phyloP scores from a whole-genome alignment of 2,113 vertebrate genomes.

The Pelvicachromis taeniatus region DNA sequence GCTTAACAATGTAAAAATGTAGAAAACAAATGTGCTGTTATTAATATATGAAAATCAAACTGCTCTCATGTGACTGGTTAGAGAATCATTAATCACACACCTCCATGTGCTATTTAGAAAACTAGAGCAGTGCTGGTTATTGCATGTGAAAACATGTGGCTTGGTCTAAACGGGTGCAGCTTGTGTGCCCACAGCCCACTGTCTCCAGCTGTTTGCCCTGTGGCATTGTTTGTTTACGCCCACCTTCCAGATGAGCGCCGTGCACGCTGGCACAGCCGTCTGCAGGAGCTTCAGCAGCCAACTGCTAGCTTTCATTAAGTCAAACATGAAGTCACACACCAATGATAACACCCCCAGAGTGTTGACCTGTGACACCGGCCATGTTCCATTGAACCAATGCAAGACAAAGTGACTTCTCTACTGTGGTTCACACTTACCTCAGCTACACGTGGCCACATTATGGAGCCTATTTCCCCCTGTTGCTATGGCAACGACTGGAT shows the following conservation, averaged over 20 bases:
- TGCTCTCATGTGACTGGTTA: background rate
- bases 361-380: slow-evolving; percentile 29
- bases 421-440: background rate
- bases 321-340: slow-evolving; percentile 21
- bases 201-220: slow-evolving; percentile 50
- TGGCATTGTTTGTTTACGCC: slow-evolving; percentile 62
- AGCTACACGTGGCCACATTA: background rate
- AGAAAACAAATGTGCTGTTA: background rate
- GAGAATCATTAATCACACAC: background rate
- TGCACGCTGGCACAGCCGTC: slow-evolving; percentile 27
- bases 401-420: slow-evolving; percentile 7
- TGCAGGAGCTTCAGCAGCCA: background rate
- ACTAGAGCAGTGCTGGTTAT: background rate
- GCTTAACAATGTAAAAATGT: no score
- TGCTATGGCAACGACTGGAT: background rate
- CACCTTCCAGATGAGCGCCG: slow-evolving; percentile 40
- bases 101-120: background rate
- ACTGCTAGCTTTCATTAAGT: slow-evolving; percentile 36
- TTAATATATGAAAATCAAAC: background rate
- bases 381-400: slow-evolving; percentile 9
- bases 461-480: background rate
- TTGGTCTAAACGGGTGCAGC: background rate
- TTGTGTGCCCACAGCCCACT: background rate
- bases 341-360: slow-evolving; percentile 33
- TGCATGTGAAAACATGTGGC: background rate